phyloP scores from a whole-genome alignment of 2,888 invertebrate species.

The Charanyca ferruginea region DNA sequence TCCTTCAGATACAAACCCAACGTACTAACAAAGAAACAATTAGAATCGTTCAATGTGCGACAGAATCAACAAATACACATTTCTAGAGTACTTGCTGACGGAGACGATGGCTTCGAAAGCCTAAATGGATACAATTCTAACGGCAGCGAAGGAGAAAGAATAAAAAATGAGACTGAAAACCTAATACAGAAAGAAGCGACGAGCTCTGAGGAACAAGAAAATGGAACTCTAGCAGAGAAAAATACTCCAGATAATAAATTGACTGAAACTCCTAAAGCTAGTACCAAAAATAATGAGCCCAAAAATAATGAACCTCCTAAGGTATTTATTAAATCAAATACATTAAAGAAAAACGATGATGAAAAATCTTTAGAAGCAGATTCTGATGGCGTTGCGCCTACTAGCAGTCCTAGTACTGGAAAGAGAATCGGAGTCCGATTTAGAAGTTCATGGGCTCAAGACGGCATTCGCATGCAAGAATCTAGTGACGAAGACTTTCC shows the following conservation, averaged over 20 bases:
- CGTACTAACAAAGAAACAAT: slow-evolving; percentile 84
- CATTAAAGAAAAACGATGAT: slow-evolving; percentile 85
- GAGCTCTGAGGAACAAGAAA: slow-evolving; percentile 50
- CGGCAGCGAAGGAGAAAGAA: slow-evolving; percentile 89
- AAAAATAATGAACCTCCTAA: slow-evolving; percentile 38
- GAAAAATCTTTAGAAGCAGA: slow-evolving; percentile 81
- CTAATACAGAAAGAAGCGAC: slow-evolving; percentile 68
- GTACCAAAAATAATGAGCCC: slow-evolving; percentile 35
- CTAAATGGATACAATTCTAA: slow-evolving; percentile 95
- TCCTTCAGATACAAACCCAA: slow-evolving; percentile 81
- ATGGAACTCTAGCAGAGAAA: slow-evolving; percentile 68
- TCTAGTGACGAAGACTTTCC: slow-evolving; percentile 83
- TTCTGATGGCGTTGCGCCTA: slow-evolving; percentile 80
- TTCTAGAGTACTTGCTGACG: slow-evolving; percentile 82
- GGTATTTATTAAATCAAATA: slow-evolving; percentile 49
- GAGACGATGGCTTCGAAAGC: slow-evolving; percentile 97
- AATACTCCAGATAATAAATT: slow-evolving; percentile 20
- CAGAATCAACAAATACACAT: slow-evolving; percentile 75
- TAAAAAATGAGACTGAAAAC: slow-evolving; percentile 62
- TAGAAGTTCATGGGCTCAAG: slow-evolving; percentile 83
- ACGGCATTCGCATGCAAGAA: slow-evolving; percentile 72
- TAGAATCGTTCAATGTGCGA: slow-evolving; percentile 85
- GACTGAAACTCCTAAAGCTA: slow-evolving; percentile 52
- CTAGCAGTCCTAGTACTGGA: slow-evolving; percentile 76
- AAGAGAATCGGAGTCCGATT: slow-evolving; percentile 85